phyloP scores from a whole-genome alignment of 2,797 vertebrate species.

The Jordanella pulchra region DNA sequence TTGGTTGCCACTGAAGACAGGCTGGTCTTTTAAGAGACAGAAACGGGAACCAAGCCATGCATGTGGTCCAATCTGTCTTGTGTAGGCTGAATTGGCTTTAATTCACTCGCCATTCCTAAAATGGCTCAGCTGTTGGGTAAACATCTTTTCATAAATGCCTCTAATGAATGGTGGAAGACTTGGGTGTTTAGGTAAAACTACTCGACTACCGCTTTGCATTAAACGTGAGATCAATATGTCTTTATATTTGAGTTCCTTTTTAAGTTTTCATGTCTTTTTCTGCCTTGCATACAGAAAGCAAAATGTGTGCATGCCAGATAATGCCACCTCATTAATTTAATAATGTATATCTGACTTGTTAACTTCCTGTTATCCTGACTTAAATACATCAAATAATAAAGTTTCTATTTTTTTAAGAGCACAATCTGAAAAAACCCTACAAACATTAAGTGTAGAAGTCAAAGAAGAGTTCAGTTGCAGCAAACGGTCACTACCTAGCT shows the following conservation, averaged over 20 bases:
- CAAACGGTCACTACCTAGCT: neutral
- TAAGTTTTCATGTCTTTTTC: neutral
- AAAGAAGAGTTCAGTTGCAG: neutral
- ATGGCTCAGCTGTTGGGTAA: constrained; percentile 17
- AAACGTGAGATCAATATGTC: neutral
- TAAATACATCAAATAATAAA: too few relatives aligned
- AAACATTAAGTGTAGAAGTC: neutral
- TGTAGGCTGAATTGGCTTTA: constrained; percentile 53
- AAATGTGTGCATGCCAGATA: neutral
- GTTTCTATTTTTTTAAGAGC: neutral
- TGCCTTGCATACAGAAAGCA: neutral
- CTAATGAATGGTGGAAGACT: neutral
- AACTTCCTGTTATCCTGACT: neutral
- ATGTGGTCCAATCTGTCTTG: constrained; percentile 53
- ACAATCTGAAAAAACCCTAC: neutral
- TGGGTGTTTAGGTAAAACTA: neutral
- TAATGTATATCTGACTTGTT: neutral
- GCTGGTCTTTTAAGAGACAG: constrained; percentile 45
- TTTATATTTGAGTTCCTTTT: neutral
- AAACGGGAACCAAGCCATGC: constrained; percentile 38
- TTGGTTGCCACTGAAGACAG: constrained; percentile 52
- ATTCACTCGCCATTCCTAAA: constrained; percentile 24
- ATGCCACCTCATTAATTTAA: neutral
- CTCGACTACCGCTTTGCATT: neutral
- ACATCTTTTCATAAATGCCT: constrained; percentile 23